Percentiles rank a stretch among this genome's conserved stretches.
These are phyloP conservation scores for Labroides dimidiatus DNA, from an alignment of 2,797 vertebrate genomes.

Conservation along the genomic window DNA sequence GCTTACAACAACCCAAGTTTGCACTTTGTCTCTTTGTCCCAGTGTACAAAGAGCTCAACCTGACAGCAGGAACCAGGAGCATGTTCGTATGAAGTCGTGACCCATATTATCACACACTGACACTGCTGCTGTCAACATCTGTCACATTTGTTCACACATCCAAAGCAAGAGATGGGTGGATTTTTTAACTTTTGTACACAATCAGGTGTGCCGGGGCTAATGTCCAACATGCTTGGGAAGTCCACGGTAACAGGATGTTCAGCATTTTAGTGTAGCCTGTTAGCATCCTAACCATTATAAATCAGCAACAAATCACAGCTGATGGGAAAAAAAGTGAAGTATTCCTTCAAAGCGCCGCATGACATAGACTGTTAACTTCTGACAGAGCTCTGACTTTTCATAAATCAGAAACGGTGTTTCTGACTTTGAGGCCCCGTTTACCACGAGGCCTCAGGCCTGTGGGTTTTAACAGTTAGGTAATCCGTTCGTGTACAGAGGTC, in stretches of 20 bases:
- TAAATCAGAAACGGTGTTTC: not conserved
- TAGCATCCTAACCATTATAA: not conserved
- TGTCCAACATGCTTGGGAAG: too few species aligned
- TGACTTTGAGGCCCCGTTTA: not conserved
- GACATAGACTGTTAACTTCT: not conserved
- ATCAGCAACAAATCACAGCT: not conserved
- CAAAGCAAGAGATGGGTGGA: too few species aligned
- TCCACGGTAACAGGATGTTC: not conserved
- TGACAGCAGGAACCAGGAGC: not conserved
- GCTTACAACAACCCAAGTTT: too few species aligned
- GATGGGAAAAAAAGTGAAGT: not conserved
- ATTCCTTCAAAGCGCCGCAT: not conserved
- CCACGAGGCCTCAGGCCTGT: not conserved
- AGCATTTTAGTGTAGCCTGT: not conserved
- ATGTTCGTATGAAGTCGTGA: too few species aligned
- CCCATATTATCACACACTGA: too few species aligned
- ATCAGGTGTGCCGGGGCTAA: not conserved
- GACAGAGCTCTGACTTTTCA: slow-evolving; percentile 1
- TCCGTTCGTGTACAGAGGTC: not conserved
- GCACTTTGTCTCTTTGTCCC: too few species aligned
- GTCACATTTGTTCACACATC: too few species aligned
- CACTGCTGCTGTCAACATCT: too few species aligned
- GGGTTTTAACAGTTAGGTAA: not conserved
- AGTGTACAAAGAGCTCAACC: too few species aligned
- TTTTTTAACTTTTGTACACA: too few species aligned